Base-by-base conservation (phyloP, 2,797 vertebrate species). In the Eulemur coronatus region DNA sequence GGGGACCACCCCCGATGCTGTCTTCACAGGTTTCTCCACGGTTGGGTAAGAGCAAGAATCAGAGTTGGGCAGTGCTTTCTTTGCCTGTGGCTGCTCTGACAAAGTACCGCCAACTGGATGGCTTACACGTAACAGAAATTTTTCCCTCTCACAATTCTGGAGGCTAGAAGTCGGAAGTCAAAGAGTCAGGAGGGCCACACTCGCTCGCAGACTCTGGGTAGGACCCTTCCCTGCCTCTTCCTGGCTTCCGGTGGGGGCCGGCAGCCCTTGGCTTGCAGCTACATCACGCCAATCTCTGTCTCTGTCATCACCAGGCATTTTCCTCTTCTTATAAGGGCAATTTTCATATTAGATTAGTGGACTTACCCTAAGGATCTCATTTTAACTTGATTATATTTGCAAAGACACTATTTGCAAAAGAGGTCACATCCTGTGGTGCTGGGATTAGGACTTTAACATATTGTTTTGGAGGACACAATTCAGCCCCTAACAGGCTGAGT, bases 1-100 rank as follows among this genome's bases (percentile, higher is more conserved):
- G 35, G 59, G 30, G n/a, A 38, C 41, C 10, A 13, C 41, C 0
- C 0, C 10, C 15, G 4, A 43, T 0, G 18, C 20, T 7, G 28
- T 73, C 48, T 72, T 79, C 20, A 38, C 22, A 61, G 55, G 33
- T 55, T 28, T 76, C 20, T 22, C 33, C 48, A 2, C 0, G 14
- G 59, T 65, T 61, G 35, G 38, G 7, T 7, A 30, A 57, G 38
- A 46, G 38, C 6, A 48, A 20, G 33, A 7, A 0, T 11, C 18
- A 5, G 13, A 46, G 43, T 7, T 59, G 20, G 33, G 13, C 13
- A 50, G n/a, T 8, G n/a, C 30, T 10, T 57, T 59, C 10, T 24
- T 33, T 43, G 61, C 41, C 61, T 5, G 1, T 4, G 50, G 43
- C 35, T 61, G 17, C 24, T 28, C 15, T 46, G 46, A 63, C 38